A percentile compares a stretch with the other conserved stretches of the same genome.
Conservation (phyloP, 2,888 invertebrate genomes). For the Eristalis intricaria region DNA sequence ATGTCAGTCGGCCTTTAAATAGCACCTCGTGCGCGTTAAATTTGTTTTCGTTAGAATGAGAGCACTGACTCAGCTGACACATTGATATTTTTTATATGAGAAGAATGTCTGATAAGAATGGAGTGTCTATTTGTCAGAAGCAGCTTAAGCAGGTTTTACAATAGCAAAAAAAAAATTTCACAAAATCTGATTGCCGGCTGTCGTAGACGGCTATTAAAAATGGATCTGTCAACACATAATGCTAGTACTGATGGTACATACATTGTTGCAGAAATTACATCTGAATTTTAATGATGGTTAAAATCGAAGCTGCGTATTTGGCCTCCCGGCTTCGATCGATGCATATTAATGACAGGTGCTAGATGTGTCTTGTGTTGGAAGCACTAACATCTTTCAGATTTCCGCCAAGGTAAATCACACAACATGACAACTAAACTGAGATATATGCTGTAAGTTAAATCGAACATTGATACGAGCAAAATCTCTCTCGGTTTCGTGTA, state of each 20-base stretch:
- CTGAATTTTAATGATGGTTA: background rate
- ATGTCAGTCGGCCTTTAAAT: slow-evolving; percentile 52
- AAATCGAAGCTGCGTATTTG: too few species aligned
- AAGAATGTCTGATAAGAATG: background rate
- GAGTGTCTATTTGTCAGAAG: background rate
- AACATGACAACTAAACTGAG: too few species aligned
- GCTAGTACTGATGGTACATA: background rate
- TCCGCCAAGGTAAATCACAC: too few species aligned
- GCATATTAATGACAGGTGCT: too few species aligned
- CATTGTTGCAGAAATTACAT: background rate
- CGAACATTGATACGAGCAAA: too few species aligned
- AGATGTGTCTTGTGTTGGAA: too few species aligned
- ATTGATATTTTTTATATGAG: background rate
- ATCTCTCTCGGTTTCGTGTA: too few species aligned
- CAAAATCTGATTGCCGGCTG: background rate
- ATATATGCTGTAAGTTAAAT: too few species aligned
- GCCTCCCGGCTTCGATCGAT: too few species aligned
- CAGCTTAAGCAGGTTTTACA: background rate
- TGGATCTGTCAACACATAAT: background rate
- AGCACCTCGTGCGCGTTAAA: slow-evolving; percentile 45
- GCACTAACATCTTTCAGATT: too few species aligned
- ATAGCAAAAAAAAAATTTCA: background rate
- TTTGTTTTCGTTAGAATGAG: slow-evolving; percentile 37
- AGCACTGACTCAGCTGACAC: background rate
- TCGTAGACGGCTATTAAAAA: background rate